Percentiles rank a stretch among this genome's conserved stretches.
These are phyloP conservation scores for Brachionus koreanus DNA, from an alignment of 1,140 invertebrate genomes.

Conservation along the genomic window DNA sequence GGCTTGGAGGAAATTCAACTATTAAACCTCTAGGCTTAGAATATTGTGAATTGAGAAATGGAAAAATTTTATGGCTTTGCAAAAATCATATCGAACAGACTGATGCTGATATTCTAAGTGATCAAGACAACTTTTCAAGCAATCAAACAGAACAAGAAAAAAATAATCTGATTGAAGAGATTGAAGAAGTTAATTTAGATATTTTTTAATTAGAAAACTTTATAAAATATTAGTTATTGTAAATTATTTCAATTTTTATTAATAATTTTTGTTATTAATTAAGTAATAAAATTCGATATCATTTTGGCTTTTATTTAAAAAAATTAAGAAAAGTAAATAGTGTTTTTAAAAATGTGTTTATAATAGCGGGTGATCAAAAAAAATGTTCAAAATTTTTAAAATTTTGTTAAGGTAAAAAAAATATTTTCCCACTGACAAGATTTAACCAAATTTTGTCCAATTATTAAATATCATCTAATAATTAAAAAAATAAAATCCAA, in stretches of 20 bases:
- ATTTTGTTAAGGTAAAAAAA: no score
- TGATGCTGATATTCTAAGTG: constrained; percentile 37
- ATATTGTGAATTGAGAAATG: constrained; percentile 52
- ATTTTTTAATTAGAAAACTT: neutral
- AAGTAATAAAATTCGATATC: no score
- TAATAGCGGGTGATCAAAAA: no score
- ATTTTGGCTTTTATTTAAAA: no score
- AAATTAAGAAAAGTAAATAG: no score
- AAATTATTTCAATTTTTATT: neutral
- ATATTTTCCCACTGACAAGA: no score
- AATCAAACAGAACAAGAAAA: constrained; percentile 8
- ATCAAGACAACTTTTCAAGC: neutral
- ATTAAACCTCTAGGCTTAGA: neutral
- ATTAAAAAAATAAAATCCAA: no score
- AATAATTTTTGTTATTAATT: neutral
- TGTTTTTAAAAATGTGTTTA: no score
- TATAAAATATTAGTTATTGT: neutral
- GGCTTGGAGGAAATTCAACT: neutral
- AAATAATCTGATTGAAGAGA: neutral
- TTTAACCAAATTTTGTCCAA: no score
- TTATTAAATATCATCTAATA: no score
- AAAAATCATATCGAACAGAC: constrained; percentile 49
- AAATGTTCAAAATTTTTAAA: no score
- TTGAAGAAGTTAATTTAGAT: neutral
- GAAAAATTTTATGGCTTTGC: constrained; percentile 56